phyloP scores from a whole-genome alignment of 2,797 vertebrate genomes.

The Acanthopagrus latus region DNA sequence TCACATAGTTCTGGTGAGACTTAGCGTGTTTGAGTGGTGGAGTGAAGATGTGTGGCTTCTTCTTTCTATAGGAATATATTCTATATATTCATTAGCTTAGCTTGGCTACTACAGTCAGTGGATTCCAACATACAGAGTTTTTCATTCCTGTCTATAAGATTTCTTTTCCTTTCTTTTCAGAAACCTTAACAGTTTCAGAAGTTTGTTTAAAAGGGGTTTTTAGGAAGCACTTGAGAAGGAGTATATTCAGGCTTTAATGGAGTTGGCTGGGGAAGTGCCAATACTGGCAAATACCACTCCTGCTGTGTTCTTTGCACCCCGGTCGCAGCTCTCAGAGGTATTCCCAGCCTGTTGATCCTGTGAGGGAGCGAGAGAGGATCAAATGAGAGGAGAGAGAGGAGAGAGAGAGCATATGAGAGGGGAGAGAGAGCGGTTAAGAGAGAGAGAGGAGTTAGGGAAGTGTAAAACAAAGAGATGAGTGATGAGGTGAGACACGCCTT shows the following conservation, averaged over 20 bases:
- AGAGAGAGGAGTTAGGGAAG: constrained; percentile 31
- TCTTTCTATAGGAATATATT: too few species aligned
- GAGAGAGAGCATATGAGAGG: constrained; percentile 66
- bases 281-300: constrained; percentile 71
- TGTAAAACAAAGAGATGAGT: constrained; percentile 68
- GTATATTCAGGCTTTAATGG: constrained; percentile 54
- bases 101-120: too few species aligned
- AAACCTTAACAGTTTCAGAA: constrained; percentile 18
- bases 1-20: too few species aligned
- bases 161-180: background rate
- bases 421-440: constrained; percentile 26
- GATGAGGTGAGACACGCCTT: constrained; percentile 68
- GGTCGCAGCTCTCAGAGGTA: constrained; percentile 80
- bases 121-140: background rate
- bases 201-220: constrained; percentile 36
- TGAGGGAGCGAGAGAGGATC: constrained; percentile 62
- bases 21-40: too few species aligned
- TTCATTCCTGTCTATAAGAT: background rate
- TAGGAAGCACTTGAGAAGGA: constrained; percentile 36
- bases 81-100: background rate
- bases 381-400: constrained; percentile 39
- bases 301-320: constrained; percentile 82
- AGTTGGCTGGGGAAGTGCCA: constrained; percentile 69
- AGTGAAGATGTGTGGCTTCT: too few species aligned
- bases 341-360: constrained; percentile 80